Percentiles rank a stretch among this genome's conserved stretches.
phyloP scores from a whole-genome alignment of 2,888 invertebrate species.

The Epirrhoe tristata region DNA sequence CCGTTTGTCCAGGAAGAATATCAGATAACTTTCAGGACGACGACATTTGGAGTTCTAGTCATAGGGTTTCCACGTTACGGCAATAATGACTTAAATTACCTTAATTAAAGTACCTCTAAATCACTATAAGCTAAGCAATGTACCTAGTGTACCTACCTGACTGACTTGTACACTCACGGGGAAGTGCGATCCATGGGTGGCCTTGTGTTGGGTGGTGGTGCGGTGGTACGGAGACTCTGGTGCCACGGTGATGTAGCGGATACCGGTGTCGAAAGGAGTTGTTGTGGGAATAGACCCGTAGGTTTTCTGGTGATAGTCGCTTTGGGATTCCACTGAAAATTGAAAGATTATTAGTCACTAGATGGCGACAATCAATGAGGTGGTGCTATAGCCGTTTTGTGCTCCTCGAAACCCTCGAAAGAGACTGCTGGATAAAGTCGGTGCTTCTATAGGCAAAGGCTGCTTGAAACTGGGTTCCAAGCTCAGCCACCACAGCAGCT shows the following conservation, averaged over 20 bases:
- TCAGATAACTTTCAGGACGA: no score
- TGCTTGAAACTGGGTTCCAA: not conserved
- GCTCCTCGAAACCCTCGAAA: no score
- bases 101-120: not conserved
- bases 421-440: no score
- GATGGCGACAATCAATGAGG: no score
- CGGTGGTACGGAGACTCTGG: constrained; percentile 73
- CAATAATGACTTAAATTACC: not conserved
- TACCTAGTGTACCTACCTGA: constrained; percentile 37
- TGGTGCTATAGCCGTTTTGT: no score
- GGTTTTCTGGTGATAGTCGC: constrained; percentile 91
- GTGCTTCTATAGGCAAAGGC: no score
- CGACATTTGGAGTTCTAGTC: no score
- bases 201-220: constrained; percentile 77
- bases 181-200: constrained; percentile 60
- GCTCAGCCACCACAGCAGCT: not conserved
- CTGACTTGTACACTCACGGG: constrained; percentile 49
- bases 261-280: constrained; percentile 74
- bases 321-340: constrained; percentile 93
- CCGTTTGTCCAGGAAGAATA: no score
- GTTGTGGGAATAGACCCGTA: constrained; percentile 75
- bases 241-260: constrained; percentile 77
- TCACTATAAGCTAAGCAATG: constrained; percentile 12
- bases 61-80: no score
- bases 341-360: not conserved